These are phyloP conservation scores for Epizoanthus illoricatus DNA, from an alignment of 92 coral and sea anemone species.

Conservation along the genomic window DNA sequence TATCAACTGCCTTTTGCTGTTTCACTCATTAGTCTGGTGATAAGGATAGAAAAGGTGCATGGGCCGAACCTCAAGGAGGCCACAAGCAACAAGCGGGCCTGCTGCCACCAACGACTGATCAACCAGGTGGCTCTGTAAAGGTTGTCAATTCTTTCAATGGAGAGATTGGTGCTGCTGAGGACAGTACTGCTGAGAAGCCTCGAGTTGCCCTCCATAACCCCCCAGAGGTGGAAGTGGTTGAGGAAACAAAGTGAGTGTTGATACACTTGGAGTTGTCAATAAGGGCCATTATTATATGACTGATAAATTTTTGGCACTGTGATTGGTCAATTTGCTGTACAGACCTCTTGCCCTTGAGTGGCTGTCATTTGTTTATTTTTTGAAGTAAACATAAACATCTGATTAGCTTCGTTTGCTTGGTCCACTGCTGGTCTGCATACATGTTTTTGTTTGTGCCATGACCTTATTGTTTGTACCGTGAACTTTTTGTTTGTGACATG, in stretches of 20 bases:
- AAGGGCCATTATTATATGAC: too few species aligned
- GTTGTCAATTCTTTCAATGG: slow-evolving; percentile 97
- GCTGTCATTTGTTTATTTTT: too few species aligned
- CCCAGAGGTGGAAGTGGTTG: slow-evolving; percentile 98
- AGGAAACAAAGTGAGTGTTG: slow-evolving; percentile 90
- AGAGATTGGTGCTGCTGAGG: slow-evolving; percentile 85
- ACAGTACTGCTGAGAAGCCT: slow-evolving; percentile 67
- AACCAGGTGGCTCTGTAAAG: slow-evolving; percentile 93
- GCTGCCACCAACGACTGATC: slow-evolving; percentile 69
- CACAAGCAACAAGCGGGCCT: slow-evolving; percentile 75
- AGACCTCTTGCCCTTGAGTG: too few species aligned
- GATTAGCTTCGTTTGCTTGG: too few species aligned
- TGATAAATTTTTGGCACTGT: too few species aligned
- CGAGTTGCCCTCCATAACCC: slow-evolving; percentile 65
- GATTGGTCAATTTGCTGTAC: too few species aligned
- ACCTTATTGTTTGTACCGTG: too few species aligned
- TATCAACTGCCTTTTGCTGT: neutral
- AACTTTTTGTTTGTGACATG: too few species aligned
- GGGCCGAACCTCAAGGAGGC: slow-evolving; percentile 74
- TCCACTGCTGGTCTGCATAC: too few species aligned
- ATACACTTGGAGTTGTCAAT: too few species aligned
- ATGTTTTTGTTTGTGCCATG: too few species aligned
- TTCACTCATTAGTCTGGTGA: slow-evolving; percentile 61
- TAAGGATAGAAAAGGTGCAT: slow-evolving; percentile 89
- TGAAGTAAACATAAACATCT: too few species aligned